A percentile compares a stretch with the other conserved stretches of the same genome.
phyloP scores from a whole-genome alignment of 2,797 vertebrate species.

The Peromyscus nudipes region DNA sequence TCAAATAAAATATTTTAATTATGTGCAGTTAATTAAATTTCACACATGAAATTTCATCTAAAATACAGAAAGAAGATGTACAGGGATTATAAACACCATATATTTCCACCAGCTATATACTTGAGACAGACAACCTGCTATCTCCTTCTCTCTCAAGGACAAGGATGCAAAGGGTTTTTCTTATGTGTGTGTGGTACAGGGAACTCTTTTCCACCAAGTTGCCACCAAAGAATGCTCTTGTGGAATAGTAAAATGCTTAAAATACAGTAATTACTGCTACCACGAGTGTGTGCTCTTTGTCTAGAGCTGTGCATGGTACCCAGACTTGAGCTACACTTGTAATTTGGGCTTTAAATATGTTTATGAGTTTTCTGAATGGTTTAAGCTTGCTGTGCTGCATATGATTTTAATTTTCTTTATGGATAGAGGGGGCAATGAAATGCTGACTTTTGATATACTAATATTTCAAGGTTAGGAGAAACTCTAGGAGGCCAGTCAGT shows the following conservation, averaged over 20 bases:
- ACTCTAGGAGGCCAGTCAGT: conserved; percentile 75
- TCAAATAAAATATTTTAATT: not conserved
- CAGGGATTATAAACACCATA: not conserved
- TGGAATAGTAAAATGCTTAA: conserved; percentile 52
- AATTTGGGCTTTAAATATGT: conserved; percentile 83
- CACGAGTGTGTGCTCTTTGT: not conserved
- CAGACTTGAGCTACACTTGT: conserved; percentile 76
- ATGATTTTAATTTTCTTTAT: conserved; percentile 85
- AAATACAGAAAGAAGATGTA: conserved; percentile 36
- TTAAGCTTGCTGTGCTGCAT: conserved; percentile 78
- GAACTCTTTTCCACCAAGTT: conserved; percentile 63
- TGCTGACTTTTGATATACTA: conserved; percentile 82
- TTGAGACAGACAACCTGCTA: conserved; percentile 26
- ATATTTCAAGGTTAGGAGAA: conserved; percentile 79
- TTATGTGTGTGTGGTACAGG: not conserved
- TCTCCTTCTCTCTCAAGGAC: conserved; percentile 63
- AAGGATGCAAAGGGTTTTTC: conserved; percentile 27
- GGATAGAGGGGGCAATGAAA: conserved; percentile 78
- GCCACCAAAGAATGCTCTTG: conserved; percentile 62
- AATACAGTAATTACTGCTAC: conserved; percentile 78
- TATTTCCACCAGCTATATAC: conserved; percentile 20
- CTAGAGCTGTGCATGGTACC: conserved; percentile 48
- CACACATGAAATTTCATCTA: conserved; percentile 44
- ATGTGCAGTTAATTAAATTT: conserved; percentile 32
- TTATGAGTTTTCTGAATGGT: conserved; percentile 83